phyloP scores from a whole-genome alignment of 1,140 invertebrate genomes.

The Brachionus plicatilis region DNA sequence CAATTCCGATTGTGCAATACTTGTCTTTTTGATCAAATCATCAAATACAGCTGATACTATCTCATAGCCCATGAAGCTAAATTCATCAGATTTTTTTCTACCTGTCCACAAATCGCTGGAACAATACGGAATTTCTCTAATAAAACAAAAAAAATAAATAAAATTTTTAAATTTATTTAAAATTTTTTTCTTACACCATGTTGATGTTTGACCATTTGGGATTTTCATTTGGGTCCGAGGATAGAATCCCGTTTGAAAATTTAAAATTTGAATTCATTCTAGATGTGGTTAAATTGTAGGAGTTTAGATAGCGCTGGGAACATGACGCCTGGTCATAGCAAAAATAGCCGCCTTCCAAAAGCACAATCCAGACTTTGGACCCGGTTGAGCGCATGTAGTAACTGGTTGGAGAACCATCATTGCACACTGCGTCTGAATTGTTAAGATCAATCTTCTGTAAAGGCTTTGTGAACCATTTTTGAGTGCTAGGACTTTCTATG shows the following conservation, averaged over 20 bases:
- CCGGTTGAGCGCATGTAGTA: background rate
- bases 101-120: slow-evolving; percentile 35
- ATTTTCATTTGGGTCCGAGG: background rate
- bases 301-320: background rate
- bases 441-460: background rate
- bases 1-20: background rate
- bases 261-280: background rate
- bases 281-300: slow-evolving; percentile 25
- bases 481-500: background rate
- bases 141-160: background rate
- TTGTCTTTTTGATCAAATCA: background rate
- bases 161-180: background rate
- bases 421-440: background rate
- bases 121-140: slow-evolving; percentile 17
- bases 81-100: slow-evolving; percentile 30
- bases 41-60: slow-evolving; percentile 2
- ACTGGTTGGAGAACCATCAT: slow-evolving; percentile 2
- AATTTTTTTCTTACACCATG: background rate
- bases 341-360: slow-evolving; percentile 13
- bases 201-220: background rate
- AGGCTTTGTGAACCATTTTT: background rate
- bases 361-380: background rate
- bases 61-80: slow-evolving; percentile 12
- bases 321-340: slow-evolving; percentile 14
- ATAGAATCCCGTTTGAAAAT: slow-evolving; percentile 1